phyloP scores from a whole-genome alignment of 2,888 invertebrate genomes.

The Temnothorax ravouxi region DNA sequence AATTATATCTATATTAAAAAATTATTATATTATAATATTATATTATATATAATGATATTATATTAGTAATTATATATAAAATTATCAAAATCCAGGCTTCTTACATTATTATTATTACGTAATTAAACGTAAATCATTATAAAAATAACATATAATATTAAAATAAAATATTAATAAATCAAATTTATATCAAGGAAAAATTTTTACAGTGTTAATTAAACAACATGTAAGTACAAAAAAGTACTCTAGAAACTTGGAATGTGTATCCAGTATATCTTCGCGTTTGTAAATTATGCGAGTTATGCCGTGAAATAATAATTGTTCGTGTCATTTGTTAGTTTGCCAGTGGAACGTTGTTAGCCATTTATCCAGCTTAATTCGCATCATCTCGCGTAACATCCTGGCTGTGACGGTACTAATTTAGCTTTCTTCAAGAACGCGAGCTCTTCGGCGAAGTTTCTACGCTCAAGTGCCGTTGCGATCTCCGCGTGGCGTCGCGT shows the following conservation, averaged over 20 bases:
- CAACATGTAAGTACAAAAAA: neutral
- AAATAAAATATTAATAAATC: neutral
- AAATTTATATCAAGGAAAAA: neutral
- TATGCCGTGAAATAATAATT: constrained; percentile 28
- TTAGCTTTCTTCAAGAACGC: constrained; percentile 45
- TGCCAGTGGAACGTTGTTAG: neutral
- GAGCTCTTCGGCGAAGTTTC: constrained; percentile 28
- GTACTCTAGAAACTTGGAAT: neutral
- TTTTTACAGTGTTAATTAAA: constrained; percentile 1
- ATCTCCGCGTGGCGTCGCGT: constrained; percentile 8
- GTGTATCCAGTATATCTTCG: neutral
- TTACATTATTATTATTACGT: neutral
- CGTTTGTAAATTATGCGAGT: constrained; percentile 23
- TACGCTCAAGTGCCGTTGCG: constrained; percentile 38
- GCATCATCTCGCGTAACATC: constrained; percentile 38
- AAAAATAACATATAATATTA: neutral
- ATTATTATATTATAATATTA: neutral
- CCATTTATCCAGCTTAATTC: constrained; percentile 49
- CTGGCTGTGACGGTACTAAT: constrained; percentile 40
- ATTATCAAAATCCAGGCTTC: neutral
- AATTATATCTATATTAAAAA: neutral
- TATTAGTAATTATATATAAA: neutral
- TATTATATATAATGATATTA: neutral
- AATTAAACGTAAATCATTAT: neutral
- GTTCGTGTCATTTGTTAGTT: constrained; percentile 43